Conservation (phyloP, 2,888 invertebrate genomes). For the Nomada ruficornis region DNA sequence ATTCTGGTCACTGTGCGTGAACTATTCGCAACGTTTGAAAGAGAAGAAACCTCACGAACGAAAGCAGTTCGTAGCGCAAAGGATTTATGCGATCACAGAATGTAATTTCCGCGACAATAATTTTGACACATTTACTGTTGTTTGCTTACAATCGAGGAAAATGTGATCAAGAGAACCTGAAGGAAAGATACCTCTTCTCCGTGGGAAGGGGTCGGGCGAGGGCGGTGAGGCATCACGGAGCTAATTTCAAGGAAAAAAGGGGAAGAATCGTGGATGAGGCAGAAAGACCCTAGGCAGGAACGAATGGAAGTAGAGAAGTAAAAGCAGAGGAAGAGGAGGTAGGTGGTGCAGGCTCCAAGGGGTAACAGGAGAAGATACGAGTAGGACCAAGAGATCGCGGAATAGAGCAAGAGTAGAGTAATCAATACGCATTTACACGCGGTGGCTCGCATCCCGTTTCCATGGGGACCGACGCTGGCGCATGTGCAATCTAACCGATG, state of each 20-base stretch:
- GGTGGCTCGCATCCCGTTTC: conserved; percentile 76
- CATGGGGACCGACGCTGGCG: conserved; percentile 74
- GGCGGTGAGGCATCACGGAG: conserved; percentile 61
- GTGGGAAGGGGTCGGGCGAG: conserved; percentile 46
- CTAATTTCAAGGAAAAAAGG: conserved; percentile 66
- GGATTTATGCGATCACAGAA: neutral
- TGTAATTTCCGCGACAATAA: neutral
- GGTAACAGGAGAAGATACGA: conserved; percentile 67
- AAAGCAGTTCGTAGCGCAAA: neutral
- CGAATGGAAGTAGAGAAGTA: conserved; percentile 44
- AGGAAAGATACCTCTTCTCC: conserved; percentile 33
- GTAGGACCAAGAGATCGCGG: conserved; percentile 74
- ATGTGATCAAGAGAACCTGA: neutral
- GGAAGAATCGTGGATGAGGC: conserved; percentile 35
- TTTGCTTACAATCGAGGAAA: neutral
- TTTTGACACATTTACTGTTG: neutral
- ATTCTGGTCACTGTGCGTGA: conserved; percentile 6
- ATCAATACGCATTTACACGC: conserved; percentile 82
- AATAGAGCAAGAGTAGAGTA: conserved; percentile 75
- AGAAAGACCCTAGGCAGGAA: neutral
- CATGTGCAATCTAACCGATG: conserved; percentile 58
- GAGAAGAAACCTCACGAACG: conserved; percentile 5
- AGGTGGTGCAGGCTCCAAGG: conserved; percentile 61
- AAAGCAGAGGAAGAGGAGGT: conserved; percentile 40
- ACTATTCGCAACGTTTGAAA: conserved; percentile 6